phyloP scores from a whole-genome alignment of 2,888 invertebrate genomes.

The Urechis unicinctus region DNA sequence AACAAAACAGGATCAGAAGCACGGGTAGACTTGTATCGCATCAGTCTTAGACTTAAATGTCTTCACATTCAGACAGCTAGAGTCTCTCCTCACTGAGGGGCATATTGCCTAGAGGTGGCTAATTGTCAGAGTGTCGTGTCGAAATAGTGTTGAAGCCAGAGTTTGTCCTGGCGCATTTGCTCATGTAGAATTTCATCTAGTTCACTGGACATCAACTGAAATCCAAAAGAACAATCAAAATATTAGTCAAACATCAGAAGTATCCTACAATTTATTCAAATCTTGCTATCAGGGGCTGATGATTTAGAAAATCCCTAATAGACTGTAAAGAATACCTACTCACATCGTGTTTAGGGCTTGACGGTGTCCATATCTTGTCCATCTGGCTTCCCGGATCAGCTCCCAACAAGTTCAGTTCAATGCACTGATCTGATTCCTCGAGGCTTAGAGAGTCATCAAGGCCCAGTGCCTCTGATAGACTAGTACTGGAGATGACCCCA shows the following conservation, averaged over 20 bases:
- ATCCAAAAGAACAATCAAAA: not conserved
- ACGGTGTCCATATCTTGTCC: not conserved
- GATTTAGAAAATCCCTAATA: too few relatives aligned
- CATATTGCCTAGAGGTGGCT: too few relatives aligned
- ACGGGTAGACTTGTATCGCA: too few relatives aligned
- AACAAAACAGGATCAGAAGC: too few relatives aligned
- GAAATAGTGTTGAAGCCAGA: slow-evolving; percentile 17
- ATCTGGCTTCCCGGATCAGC: not conserved
- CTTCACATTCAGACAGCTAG: too few relatives aligned
- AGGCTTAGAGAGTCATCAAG: not conserved
- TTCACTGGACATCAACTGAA: slow-evolving; percentile 14
- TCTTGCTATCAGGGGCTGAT: too few relatives aligned
- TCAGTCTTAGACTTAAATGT: too few relatives aligned
- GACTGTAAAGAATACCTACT: not conserved
- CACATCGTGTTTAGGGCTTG: not conserved
- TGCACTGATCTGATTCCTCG: slow-evolving; percentile 6
- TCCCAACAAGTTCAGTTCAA: not conserved
- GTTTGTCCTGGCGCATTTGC: slow-evolving; percentile 18
- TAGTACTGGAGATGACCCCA: not conserved
- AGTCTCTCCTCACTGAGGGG: too few relatives aligned
- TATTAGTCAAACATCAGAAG: not conserved
- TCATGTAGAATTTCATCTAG: slow-evolving; percentile 19
- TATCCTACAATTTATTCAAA: too few relatives aligned
- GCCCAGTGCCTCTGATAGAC: not conserved
- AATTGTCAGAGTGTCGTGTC: too few relatives aligned